Conservation (phyloP, 2,113 vertebrate genomes). For the Pomatorhinus ruficollis region DNA sequence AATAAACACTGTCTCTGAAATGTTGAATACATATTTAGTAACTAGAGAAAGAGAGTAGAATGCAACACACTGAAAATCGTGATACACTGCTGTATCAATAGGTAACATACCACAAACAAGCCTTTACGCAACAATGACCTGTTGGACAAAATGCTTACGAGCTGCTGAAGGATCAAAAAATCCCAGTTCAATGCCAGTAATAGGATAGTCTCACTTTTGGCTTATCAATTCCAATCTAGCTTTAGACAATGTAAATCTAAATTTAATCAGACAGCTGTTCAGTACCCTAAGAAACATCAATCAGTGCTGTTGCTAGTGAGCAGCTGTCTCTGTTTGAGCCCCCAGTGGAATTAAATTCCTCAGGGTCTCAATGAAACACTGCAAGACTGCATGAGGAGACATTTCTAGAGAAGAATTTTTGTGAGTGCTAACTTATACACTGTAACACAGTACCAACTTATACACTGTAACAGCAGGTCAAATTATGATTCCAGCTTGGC, state of each 20-base stretch:
- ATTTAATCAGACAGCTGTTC: conserved; percentile 51
- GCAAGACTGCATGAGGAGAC: fast-evolving
- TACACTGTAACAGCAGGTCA: background rate
- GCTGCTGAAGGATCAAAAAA: background rate
- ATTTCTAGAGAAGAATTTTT: background rate
- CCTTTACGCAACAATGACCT: background rate
- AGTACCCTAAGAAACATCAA: background rate
- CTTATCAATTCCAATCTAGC: conserved; percentile 24
- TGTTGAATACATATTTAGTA: background rate
- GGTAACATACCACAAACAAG: background rate
- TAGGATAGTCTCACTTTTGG: background rate
- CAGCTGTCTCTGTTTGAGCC: background rate
- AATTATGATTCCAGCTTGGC: background rate
- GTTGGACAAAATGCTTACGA: background rate
- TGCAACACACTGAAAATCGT: background rate
- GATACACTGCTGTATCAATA: background rate
- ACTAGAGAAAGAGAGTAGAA: background rate
- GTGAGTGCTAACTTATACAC: fast-evolving
- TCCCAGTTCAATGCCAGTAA: background rate
- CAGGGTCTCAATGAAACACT: background rate
- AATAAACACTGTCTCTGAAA: background rate
- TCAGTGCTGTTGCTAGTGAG: background rate
- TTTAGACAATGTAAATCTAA: conserved; percentile 12
- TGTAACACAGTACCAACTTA: background rate
- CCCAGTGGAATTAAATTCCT: background rate